phyloP scores from a whole-genome alignment of 2,113 vertebrate genomes.

The Sinocyclocheilus rhinocerous region DNA sequence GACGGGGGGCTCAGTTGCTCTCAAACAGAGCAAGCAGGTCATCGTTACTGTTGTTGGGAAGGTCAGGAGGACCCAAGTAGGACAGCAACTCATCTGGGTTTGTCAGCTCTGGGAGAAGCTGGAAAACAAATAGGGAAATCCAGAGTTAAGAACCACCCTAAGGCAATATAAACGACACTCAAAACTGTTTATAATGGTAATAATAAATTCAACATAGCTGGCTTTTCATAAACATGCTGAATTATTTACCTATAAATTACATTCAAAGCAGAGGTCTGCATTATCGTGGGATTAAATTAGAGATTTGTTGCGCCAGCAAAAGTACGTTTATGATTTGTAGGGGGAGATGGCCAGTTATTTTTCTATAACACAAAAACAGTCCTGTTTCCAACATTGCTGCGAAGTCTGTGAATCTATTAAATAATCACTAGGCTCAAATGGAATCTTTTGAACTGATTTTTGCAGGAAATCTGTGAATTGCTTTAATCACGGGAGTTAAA shows the following conservation, averaged over 20 bases:
- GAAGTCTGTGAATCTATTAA: neutral
- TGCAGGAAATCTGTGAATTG: neutral
- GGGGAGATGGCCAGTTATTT: neutral
- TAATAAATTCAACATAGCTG: neutral
- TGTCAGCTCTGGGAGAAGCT: constrained; percentile 95
- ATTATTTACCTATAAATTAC: neutral
- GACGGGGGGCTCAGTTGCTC: constrained; percentile 83
- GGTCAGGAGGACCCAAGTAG: constrained; percentile 91
- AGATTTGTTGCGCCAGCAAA: neutral
- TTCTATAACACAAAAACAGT: neutral
- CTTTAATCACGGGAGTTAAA: neutral
- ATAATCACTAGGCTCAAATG: neutral
- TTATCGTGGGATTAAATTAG: too few relatives aligned
- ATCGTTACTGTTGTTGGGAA: constrained; percentile 90
- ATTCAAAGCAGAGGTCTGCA: neutral
- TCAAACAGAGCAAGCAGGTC: constrained; percentile 95
- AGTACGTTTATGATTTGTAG: neutral
- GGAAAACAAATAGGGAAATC: constrained; percentile 44
- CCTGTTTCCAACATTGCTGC: neutral
- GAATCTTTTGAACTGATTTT: neutral
- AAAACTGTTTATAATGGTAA: neutral
- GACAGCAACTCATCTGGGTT: constrained; percentile 94
- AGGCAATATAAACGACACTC: neutral
- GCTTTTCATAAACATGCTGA: neutral
- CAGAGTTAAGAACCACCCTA: neutral